Evolutionary conservation across 2,797 vertebrate genomes (phyloP), one percentile per base, ranked within the genome.

Genomic region (Acanthornis magna): DNA sequence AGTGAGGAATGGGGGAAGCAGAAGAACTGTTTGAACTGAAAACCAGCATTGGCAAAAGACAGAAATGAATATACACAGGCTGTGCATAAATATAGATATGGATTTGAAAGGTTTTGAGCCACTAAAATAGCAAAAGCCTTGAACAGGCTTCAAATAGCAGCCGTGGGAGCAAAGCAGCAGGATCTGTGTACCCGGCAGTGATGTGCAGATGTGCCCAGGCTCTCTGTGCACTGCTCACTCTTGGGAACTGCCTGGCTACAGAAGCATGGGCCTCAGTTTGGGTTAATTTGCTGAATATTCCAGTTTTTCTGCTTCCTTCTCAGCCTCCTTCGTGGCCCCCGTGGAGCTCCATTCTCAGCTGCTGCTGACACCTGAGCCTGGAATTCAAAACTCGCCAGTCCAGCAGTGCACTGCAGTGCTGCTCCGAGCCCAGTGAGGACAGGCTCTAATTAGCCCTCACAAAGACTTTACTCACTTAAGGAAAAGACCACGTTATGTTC

Each of bases 51-150:
- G 96, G 94, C 90, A 96, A 86, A 96, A 90, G 93, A 67, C 63
- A 91, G 87, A 95, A 95, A 95, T 90, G 93, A 93, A 91, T 84
- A 94, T 95, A 96, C 77, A 94, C 94, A 95, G 91, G 51, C 94
- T 95, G 90, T 4, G 60, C 93, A 95, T 95, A 96, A 93, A 96
- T 96, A 96, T 93, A 96, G 92, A 93, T 93, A 95, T n/a, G 90
- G 77, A 95, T 93, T 70, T 89, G 95, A 96, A 95, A 96, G 93
- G 93, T 90, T 95, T 88, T 79, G 60, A 95, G 83, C 66, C 93
- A 92, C 92, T 82, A 91, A 93, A 96, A 97, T 96, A 97, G 96
- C 74, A 93, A 77, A 95, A 96, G 86, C 91, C 90, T 88, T 85
- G 71, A 91, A 87, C 36, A 95, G 77, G 48, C 85, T 94, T 96